Percentiles rank a stretch among this genome's conserved stretches.
These are phyloP conservation scores for Miichthys miiuy DNA, from an alignment of 2,797 vertebrate species.

Conservation along the genomic window DNA sequence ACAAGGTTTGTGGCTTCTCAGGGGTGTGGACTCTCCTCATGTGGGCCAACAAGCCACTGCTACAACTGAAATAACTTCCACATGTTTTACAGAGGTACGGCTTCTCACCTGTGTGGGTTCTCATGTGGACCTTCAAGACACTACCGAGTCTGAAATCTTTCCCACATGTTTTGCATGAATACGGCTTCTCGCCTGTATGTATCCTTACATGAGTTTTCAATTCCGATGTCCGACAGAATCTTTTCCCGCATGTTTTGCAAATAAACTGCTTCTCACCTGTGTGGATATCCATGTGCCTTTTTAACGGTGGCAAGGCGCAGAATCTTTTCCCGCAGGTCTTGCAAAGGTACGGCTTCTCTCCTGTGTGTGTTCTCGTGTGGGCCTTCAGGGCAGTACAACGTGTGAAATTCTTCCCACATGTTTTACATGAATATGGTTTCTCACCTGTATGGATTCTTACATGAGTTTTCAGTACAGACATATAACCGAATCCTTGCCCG, in stretches of 20 bases:
- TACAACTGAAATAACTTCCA: neutral
- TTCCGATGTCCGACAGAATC: neutral
- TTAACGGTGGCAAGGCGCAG: neutral
- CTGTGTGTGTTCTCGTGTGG: neutral
- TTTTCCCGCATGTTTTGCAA: neutral
- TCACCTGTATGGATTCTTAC: neutral
- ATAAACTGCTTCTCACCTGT: neutral
- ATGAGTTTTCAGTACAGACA: neutral
- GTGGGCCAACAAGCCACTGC: neutral
- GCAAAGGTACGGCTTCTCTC: constrained; percentile 2
- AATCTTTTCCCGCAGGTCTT: neutral
- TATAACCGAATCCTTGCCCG: neutral
- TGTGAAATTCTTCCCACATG: neutral
- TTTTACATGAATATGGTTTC: neutral
- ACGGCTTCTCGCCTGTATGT: constrained; percentile 6
- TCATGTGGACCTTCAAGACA: neutral
- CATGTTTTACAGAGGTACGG: neutral
- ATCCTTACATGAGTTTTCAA: neutral
- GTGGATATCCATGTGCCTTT: neutral
- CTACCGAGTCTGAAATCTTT: neutral
- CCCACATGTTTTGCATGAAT: neutral
- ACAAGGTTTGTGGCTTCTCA: neutral
- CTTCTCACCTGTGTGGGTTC: neutral
- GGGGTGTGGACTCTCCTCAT: neutral
- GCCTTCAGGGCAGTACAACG: neutral